phyloP scores from a whole-genome alignment of 2,113 vertebrate species.

The Abramis brama region DNA sequence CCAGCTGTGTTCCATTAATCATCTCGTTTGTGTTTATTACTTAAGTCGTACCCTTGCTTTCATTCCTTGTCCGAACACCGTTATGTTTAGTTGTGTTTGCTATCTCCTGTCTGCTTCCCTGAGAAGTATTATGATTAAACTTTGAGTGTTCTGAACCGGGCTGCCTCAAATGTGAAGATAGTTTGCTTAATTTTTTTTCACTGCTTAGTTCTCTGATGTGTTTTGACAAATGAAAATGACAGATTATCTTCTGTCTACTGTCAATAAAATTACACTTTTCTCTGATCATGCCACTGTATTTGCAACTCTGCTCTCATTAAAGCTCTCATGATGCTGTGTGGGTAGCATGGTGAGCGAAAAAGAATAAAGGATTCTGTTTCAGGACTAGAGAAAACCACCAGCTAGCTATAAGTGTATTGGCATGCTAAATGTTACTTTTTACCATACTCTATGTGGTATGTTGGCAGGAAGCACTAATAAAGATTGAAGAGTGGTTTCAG shows the following conservation, averaged over 20 bases:
- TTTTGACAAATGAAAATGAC: conserved; percentile 2
- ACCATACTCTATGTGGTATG: background rate
- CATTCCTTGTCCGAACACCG: too few relatives aligned
- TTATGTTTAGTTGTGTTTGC: too few relatives aligned
- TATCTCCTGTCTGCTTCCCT: too few relatives aligned
- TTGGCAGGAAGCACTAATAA: background rate
- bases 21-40: too few relatives aligned
- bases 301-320: background rate
- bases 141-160: too few relatives aligned
- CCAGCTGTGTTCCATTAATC: too few relatives aligned
- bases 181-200: background rate
- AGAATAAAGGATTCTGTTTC: background rate
- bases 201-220: background rate
- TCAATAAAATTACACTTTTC: conserved; percentile 11
- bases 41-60: too few relatives aligned
- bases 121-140: too few relatives aligned
- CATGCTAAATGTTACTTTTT: background rate
- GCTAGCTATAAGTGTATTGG: background rate
- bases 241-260: background rate
- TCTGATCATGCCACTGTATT: background rate
- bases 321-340: background rate
- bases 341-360: background rate
- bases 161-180: background rate
- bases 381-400: background rate
- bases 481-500: background rate